Evolutionary conservation across 2,113 vertebrate species (phyloP).

Genomic region (Rissa tridactyla): DNA sequence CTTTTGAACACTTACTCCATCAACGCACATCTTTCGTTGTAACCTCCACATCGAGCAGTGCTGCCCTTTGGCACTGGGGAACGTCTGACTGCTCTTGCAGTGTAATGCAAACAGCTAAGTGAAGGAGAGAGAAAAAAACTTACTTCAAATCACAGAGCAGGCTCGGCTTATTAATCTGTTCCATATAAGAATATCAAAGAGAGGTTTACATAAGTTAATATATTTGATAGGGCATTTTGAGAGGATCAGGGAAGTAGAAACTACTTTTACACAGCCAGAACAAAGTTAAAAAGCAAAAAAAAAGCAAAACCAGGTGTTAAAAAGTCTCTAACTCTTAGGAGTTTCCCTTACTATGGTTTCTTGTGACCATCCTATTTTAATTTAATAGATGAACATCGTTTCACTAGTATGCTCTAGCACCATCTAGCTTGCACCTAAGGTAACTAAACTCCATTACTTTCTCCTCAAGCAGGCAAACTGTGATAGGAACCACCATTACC

Average conservation of each 20-base stretch:
- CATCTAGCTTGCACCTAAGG: conserved; percentile 51
- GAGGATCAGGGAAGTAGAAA: neutral
- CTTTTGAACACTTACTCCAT: neutral
- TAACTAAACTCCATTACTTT: neutral
- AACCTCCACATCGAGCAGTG: accelerated
- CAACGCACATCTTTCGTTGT: neutral
- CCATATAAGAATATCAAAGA: neutral
- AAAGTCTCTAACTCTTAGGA: neutral
- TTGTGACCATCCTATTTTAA: neutral
- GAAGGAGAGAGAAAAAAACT: neutral
- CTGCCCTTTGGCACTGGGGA: neutral
- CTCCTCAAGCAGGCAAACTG: neutral
- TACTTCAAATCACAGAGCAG: neutral
- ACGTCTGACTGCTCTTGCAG: neutral
- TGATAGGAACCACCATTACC: neutral
- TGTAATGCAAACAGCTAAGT: neutral
- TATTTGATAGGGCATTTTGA: neutral
- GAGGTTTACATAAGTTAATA: neutral
- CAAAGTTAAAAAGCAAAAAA: neutral
- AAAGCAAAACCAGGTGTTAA: neutral
- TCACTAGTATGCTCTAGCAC: conserved; percentile 4
- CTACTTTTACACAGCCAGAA: neutral
- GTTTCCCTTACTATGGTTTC: neutral
- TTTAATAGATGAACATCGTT: neutral
- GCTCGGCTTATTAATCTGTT: neutral